Conservation (phyloP, 2,113 vertebrate species). For the Phalacrocorax aristotelis region DNA sequence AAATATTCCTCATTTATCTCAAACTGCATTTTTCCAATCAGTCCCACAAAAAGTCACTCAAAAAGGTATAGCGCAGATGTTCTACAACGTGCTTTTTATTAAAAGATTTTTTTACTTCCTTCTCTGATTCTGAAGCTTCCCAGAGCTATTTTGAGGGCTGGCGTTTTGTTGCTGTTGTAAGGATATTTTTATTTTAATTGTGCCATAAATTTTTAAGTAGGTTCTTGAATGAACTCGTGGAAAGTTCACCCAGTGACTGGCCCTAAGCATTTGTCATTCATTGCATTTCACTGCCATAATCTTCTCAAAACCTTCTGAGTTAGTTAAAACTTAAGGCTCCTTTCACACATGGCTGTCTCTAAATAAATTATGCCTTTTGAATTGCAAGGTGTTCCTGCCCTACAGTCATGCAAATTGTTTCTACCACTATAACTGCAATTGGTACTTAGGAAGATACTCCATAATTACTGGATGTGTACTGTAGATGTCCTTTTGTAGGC, state of each 20-base stretch:
- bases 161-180: not conserved
- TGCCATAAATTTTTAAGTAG: not conserved
- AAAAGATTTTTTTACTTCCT: not conserved
- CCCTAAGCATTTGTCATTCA: not conserved
- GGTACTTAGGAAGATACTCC: not conserved
- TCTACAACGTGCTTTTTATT: not conserved
- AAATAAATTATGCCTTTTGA: constrained; percentile 4
- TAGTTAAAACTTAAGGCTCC: not conserved
- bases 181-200: not conserved
- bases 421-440: not conserved
- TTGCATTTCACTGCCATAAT: not conserved
- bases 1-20: constrained; percentile 42
- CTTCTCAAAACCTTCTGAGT: not conserved
- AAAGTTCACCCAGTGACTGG: not conserved
- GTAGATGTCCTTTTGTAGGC: not conserved
- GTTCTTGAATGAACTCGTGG: not conserved
- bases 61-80: not conserved
- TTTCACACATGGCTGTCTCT: not conserved
- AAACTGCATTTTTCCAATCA: not conserved
- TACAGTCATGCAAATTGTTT: not conserved
- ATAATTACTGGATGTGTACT: not conserved
- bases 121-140: not conserved
- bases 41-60: not conserved
- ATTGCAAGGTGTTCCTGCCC: not conserved
- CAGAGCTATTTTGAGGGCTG: not conserved